Evolutionary conservation across 2,113 vertebrate species (phyloP).

Genomic region (Mugil cephalus): DNA sequence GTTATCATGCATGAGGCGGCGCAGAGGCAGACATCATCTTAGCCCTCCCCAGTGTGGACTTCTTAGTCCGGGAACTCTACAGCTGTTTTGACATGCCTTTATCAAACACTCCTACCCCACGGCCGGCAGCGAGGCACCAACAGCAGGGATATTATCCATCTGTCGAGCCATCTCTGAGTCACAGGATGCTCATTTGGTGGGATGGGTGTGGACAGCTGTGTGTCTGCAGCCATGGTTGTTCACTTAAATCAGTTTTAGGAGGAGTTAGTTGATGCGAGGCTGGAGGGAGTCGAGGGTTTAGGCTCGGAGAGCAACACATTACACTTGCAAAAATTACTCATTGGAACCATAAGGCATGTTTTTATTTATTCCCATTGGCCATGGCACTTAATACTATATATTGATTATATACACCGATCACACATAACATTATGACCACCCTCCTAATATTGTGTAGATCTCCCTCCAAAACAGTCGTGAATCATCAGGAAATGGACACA

Average conservation of each 20-base stretch:
- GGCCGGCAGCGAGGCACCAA: conserved; percentile 32
- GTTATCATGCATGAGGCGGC: conserved; percentile 9
- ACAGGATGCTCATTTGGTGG: conserved; percentile 44
- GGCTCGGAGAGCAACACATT: conserved; percentile 11
- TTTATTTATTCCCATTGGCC: too few relatives aligned
- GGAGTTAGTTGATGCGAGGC: conserved; percentile 36
- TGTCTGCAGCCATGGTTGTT: conserved; percentile 54
- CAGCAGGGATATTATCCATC: conserved; percentile 67
- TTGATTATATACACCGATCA: too few relatives aligned
- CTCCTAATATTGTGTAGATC: too few relatives aligned
- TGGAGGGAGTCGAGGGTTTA: conserved; percentile 20
- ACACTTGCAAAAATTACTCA: conserved; percentile 6
- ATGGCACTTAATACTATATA: too few relatives aligned
- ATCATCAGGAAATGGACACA: too few relatives aligned
- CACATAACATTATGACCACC: too few relatives aligned
- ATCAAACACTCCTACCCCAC: conserved; percentile 49
- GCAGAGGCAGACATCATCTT: conserved; percentile 26
- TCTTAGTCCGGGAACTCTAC: conserved; percentile 34
- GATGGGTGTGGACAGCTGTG: conserved; percentile 33
- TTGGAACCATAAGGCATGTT: neutral
- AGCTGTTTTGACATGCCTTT: conserved; percentile 59
- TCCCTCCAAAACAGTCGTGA: too few relatives aligned
- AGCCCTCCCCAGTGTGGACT: conserved; percentile 18
- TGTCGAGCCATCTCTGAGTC: conserved; percentile 63
- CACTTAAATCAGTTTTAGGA: conserved; percentile 44